Percentiles rank a stretch among this genome's conserved stretches.
phyloP scores from a whole-genome alignment of 2,113 vertebrate species.

The Urocolius indicus region DNA sequence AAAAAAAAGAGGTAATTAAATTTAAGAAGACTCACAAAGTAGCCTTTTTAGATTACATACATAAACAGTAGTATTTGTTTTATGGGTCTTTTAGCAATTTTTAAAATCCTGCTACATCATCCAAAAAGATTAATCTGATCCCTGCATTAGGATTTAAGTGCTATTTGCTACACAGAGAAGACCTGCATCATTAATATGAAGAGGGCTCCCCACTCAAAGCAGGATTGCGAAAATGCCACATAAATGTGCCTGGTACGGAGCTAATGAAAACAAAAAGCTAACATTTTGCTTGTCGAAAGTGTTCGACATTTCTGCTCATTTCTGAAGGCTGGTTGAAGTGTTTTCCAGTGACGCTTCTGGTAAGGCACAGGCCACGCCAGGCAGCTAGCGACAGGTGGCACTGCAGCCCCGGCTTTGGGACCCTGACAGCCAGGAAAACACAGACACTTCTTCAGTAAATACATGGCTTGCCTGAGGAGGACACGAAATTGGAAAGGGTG shows the following conservation, averaged over 20 bases:
- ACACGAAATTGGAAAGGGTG: not conserved
- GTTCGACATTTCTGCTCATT: not conserved
- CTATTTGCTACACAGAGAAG: not conserved
- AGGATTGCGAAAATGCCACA: not conserved
- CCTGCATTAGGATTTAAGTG: not conserved
- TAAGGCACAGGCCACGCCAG: not conserved
- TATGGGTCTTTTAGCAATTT: not conserved
- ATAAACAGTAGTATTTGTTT: not conserved
- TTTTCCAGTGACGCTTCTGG: not conserved
- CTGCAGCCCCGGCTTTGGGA: not conserved
- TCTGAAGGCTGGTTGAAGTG: not conserved
- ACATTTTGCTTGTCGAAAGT: not conserved
- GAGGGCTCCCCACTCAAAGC: not conserved
- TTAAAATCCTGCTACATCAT: not conserved
- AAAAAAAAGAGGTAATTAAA: not conserved
- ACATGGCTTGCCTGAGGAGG: not conserved
- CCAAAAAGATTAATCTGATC: not conserved
- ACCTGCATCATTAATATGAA: not conserved
- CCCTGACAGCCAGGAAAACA: not conserved
- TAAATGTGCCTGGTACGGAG: not conserved
- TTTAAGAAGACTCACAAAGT: not conserved
- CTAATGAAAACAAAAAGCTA: not conserved
- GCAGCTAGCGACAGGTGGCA: constrained; percentile 42
- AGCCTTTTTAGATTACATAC: not conserved
- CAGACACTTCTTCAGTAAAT: not conserved